phyloP scores from a whole-genome alignment of 2,888 invertebrate genomes.

The Patella caerulea region DNA sequence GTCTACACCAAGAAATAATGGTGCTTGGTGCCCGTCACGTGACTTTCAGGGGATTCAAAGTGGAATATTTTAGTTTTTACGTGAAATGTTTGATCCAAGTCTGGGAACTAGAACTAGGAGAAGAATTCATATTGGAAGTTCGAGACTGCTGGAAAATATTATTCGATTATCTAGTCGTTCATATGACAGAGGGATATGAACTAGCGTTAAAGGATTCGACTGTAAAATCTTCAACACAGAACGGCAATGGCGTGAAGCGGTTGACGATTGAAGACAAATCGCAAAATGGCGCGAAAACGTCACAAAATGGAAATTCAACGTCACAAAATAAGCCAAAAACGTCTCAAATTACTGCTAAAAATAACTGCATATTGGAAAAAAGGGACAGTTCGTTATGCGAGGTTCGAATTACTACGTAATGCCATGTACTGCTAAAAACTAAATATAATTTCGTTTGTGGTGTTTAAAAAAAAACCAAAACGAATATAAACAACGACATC shows the following conservation, averaged over 20 bases:
- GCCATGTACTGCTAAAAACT: too few relatives aligned
- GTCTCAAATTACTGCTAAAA: not conserved
- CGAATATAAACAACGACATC: too few relatives aligned
- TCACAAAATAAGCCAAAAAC: constrained; percentile 1
- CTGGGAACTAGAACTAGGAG: constrained; percentile 60
- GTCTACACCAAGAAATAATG: constrained; percentile 49
- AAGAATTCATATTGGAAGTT: constrained; percentile 63
- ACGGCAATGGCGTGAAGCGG: not conserved
- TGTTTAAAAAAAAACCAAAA: too few relatives aligned
- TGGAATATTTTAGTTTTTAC: constrained; percentile 56
- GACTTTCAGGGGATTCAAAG: constrained; percentile 51
- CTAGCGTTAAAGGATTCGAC: constrained; percentile 28
- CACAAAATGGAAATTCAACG: not conserved
- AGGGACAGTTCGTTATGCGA: not conserved
- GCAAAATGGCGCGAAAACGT: not conserved
- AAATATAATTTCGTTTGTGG: too few relatives aligned
- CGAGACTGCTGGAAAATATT: constrained; percentile 55
- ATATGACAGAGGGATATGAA: constrained; percentile 42
- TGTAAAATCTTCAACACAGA: not conserved
- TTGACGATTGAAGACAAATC: not conserved
- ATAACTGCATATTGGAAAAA: not conserved
- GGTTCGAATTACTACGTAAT: not conserved
- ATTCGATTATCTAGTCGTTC: constrained; percentile 51
- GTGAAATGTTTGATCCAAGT: constrained; percentile 56
- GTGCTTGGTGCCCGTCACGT: constrained; percentile 64